Percentiles rank a stretch among this genome's conserved stretches.
Evolutionary conservation across 2,113 vertebrate species (phyloP).

Genomic region (Suncus etruscus): DNA sequence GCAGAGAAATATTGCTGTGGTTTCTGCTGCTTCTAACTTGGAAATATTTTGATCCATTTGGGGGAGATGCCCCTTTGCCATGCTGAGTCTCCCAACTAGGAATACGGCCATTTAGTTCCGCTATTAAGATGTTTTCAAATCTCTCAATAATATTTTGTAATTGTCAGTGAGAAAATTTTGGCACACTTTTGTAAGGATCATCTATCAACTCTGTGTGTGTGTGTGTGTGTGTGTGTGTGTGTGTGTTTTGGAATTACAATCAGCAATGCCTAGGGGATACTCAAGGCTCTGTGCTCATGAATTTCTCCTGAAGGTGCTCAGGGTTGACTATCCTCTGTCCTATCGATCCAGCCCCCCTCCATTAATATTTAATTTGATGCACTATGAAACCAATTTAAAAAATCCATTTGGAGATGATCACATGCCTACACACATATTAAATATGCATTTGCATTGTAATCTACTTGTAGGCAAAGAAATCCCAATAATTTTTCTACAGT

Average conservation of each 20-base stretch:
- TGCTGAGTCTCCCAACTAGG: neutral
- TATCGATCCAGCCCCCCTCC: neutral
- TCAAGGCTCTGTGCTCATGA: no score
- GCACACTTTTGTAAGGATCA: slow-evolving; percentile 10
- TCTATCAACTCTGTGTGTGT: no score
- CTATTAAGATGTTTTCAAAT: neutral
- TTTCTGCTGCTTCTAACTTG: slow-evolving; percentile 37
- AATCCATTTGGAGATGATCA: neutral
- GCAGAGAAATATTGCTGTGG: no score
- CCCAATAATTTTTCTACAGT: neutral
- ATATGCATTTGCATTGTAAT: no score
- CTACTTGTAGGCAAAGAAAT: neutral
- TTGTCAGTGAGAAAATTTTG: slow-evolving; percentile 2
- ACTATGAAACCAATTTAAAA: neutral
- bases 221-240: no score
- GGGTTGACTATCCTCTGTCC: no score
- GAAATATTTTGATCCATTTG: slow-evolving; percentile 12
- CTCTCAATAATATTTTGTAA: slow-evolving; percentile 21
- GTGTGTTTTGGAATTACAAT: no score
- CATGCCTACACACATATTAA: no score
- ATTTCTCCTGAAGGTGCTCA: no score
- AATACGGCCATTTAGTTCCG: neutral
- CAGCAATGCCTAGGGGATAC: no score
- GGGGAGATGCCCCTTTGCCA: neutral
- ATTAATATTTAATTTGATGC: neutral